Percentiles rank a stretch among this genome's conserved stretches.
phyloP scores from a whole-genome alignment of 2,797 vertebrate genomes.

The Gymnothorax javanicus region DNA sequence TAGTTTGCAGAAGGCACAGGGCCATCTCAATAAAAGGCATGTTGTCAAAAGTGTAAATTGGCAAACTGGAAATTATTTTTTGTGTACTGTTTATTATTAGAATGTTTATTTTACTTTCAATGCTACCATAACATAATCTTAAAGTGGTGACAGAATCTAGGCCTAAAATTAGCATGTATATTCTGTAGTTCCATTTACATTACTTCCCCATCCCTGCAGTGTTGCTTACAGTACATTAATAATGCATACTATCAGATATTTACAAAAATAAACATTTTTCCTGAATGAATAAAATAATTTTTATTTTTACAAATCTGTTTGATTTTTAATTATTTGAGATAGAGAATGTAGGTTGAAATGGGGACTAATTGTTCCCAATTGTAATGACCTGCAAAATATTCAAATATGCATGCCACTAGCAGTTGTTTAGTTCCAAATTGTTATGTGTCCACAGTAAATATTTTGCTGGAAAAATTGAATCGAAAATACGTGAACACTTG shows the following conservation, averaged over 20 bases:
- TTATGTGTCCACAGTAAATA: background rate
- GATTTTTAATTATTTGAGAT: background rate
- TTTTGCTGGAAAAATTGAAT: background rate
- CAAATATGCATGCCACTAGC: background rate
- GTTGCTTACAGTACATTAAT: background rate
- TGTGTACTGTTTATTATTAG: constrained; percentile 12
- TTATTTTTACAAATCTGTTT: background rate
- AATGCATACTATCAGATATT: background rate
- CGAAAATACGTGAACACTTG: background rate
- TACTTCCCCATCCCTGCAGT: background rate
- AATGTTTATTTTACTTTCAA: background rate
- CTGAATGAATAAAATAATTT: background rate
- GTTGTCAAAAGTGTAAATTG: constrained; percentile 28
- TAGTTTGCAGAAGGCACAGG: constrained; percentile 20
- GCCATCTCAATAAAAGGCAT: constrained; percentile 21
- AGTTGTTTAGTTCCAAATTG: background rate
- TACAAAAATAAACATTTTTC: background rate
- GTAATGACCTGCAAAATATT: background rate
- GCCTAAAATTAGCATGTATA: background rate
- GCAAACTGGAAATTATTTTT: constrained; percentile 10
- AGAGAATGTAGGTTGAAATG: too few species aligned
- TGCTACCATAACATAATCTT: background rate
- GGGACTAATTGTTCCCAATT: background rate
- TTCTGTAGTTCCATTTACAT: background rate
- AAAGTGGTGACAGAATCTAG: background rate